Base-by-base conservation (phyloP, 2,797 vertebrate genomes). In the Vireo griseus region DNA sequence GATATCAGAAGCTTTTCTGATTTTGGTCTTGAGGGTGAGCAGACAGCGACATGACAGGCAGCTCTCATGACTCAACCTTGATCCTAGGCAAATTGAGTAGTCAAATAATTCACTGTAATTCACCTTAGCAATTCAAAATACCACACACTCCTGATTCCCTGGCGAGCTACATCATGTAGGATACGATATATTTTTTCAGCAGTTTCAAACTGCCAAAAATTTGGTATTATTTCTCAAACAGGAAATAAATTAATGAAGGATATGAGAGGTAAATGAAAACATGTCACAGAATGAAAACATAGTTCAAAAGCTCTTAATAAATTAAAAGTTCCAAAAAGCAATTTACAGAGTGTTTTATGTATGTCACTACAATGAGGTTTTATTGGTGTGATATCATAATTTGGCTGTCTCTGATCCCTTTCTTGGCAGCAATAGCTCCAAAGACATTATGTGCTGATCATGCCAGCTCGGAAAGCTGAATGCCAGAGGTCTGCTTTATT, bases 371-470 rank as follows among this genome's bases (percentile, higher is more conserved):
- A 87, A 97, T 97, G 97, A 97, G 95, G 92, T 97, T 98, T 98
- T 98, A 98, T 98, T 97, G 93, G 91, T 97, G 94, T 98, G 98
- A 98, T 98, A 98, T 98, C 98, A 98, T 98, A 98, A 98, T 98
- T 98, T 98, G 98, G 98, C 98, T 96, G 96, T 91, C 96, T 98
- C 97, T 95, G 97, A 97, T 97, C 93, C 95, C 87, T 93, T 97
- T 97, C 92, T 97, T 98, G 97, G 97, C 96, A 97, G 97, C 96
- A 95, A 69, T 87, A 95, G 90, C 95, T 96, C 94, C 96, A 92
- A 96, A 98, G 97, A 95, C 97, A 95, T 97, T 97, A 97, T 95
- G 96, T 68, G 75, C 92, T 92, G 89, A 94, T 85, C 92, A 79
- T 97, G 97, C 97, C 97, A 98, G 91, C 93, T 95, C 76, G 86